A percentile compares a stretch with the other conserved stretches of the same genome.
Conservation (phyloP, 2,797 vertebrate species). For the Graptemys geographica region DNA sequence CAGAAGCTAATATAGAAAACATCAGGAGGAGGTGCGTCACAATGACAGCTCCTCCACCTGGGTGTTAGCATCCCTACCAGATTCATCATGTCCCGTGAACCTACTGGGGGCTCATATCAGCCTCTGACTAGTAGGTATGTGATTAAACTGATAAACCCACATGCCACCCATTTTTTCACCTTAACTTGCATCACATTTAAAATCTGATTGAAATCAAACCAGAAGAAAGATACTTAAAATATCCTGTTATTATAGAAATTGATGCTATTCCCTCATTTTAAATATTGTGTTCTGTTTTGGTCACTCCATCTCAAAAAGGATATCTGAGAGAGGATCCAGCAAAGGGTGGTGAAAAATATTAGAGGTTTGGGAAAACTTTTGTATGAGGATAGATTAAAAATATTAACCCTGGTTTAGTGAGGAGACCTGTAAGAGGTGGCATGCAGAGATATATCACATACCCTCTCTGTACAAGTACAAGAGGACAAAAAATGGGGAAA, state of each 20-base stretch:
- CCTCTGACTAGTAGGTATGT: neutral
- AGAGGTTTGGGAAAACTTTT: neutral
- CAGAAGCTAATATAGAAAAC: neutral
- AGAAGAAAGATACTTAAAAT: neutral
- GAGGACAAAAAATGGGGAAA: neutral
- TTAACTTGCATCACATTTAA: neutral
- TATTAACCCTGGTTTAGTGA: neutral
- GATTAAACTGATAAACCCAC: neutral
- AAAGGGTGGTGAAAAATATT: neutral
- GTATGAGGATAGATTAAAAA: neutral
- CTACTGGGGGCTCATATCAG: no score
- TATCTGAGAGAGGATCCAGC: neutral
- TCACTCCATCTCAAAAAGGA: neutral
- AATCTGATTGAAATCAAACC: neutral
- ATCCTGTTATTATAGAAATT: neutral
- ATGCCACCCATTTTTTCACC: neutral
- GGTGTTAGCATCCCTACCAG: neutral
- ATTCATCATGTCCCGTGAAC: neutral
- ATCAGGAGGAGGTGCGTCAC: rapidly evolving
- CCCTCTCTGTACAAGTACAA: neutral
- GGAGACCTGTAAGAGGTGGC: neutral
- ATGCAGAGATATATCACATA: neutral
- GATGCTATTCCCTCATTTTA: neutral
- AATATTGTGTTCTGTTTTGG: neutral
- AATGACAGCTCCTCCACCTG: neutral